These are phyloP conservation scores for Lamellibrachia satsuma DNA, from an alignment of 2,888 invertebrate genomes.

Conservation along the genomic window DNA sequence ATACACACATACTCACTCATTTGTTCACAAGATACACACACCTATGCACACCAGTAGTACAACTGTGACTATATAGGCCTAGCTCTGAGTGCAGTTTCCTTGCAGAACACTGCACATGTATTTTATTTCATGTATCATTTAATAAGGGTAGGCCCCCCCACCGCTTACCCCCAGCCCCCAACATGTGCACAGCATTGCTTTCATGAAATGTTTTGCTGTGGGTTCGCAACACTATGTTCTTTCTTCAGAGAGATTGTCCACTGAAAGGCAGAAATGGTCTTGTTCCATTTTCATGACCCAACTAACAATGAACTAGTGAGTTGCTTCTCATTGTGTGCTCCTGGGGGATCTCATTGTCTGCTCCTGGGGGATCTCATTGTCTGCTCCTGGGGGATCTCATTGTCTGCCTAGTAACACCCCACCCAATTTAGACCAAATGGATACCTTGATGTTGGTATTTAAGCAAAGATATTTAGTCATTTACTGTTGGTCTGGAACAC, in stretches of 20 bases:
- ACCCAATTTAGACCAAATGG: background rate
- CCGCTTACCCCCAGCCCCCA: background rate
- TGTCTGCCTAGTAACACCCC: background rate
- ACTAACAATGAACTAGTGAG: background rate
- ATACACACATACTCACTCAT: background rate
- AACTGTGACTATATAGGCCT: no score
- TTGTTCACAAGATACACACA: no score
- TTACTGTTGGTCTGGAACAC: background rate
- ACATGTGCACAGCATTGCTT: background rate
- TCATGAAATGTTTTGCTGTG: background rate
- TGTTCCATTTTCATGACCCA: background rate
- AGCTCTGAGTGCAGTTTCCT: no score
- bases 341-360: background rate
- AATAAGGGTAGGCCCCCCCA: background rate
- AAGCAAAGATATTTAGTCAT: no score
- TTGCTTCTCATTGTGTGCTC: background rate
- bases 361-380: background rate
- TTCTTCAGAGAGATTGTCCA: background rate
- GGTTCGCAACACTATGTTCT: background rate
- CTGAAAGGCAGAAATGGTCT: background rate
- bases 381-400: background rate
- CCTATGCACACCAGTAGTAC: no score
- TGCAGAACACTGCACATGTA: background rate
- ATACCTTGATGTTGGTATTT: background rate
- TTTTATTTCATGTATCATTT: background rate